Evolutionary conservation across 2,888 invertebrate species (phyloP).

Genomic region (Crematogaster levior): DNA sequence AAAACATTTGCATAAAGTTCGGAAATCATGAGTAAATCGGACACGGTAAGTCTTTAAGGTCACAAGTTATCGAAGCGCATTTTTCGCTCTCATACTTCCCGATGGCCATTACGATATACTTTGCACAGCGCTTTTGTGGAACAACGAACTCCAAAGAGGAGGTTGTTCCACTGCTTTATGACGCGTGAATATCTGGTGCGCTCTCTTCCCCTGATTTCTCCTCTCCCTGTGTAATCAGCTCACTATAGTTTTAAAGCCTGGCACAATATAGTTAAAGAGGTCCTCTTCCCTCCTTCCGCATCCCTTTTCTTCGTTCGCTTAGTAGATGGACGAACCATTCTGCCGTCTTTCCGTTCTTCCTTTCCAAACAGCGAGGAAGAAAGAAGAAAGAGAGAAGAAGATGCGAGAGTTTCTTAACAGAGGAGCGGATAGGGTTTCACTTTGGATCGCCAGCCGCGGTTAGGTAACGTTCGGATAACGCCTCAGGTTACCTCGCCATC

Average conservation of each 20-base stretch:
- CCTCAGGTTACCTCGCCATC: constrained; percentile 80
- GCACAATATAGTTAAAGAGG: constrained; percentile 67
- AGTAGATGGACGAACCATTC: constrained; percentile 43
- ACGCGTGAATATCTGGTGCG: constrained; percentile 81
- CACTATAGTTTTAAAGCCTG: constrained; percentile 73
- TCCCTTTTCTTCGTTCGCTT: constrained; percentile 44
- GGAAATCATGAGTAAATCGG: constrained; percentile 67
- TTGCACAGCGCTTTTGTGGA: constrained; percentile 38
- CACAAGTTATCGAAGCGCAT: constrained; percentile 60
- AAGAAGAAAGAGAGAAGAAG: constrained; percentile 21
- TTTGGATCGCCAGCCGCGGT: constrained; percentile 76
- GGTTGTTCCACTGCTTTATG: constrained; percentile 79
- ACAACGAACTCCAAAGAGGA: constrained; percentile 56
- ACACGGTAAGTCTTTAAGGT: constrained; percentile 54
- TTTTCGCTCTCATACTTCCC: constrained; percentile 71
- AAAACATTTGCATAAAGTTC: constrained; percentile 26
- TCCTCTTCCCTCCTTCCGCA: constrained; percentile 33
- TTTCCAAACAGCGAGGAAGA: constrained; percentile 23
- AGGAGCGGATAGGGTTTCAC: constrained; percentile 80
- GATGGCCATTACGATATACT: constrained; percentile 73
- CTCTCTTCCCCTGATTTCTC: constrained; percentile 23
- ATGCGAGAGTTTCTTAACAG: constrained; percentile 75
- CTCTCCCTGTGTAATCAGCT: constrained; percentile 41
- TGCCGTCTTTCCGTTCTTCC: constrained; percentile 36
- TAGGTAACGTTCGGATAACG: constrained; percentile 78